phyloP scores from a whole-genome alignment of 1,140 invertebrate species.

The Coptotermes formosanus region DNA sequence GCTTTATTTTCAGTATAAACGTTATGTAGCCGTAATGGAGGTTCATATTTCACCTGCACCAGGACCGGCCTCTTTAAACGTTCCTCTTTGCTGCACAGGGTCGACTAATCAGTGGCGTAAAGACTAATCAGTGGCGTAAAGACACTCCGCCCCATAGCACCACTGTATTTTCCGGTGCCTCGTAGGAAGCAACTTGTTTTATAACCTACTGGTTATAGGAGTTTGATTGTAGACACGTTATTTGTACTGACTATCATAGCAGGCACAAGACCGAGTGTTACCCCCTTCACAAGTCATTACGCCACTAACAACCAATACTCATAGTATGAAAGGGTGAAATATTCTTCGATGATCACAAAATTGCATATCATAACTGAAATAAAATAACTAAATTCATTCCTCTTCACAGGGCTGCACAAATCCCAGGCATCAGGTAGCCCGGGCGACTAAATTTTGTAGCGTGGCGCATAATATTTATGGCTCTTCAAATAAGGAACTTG shows the following conservation, averaged over 20 bases:
- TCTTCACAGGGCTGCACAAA: no score
- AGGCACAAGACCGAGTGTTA: not conserved
- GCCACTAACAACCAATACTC: not conserved
- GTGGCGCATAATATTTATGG: no score
- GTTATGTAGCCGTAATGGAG: no score
- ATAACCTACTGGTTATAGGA: not conserved
- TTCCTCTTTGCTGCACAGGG: not conserved
- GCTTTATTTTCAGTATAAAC: no score
- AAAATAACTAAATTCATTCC: no score
- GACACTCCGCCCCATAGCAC: not conserved
- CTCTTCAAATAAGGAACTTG: no score
- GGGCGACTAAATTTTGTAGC: no score
- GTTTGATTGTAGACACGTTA: not conserved
- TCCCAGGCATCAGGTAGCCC: no score
- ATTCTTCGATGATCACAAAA: not conserved
- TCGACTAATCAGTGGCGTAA: not conserved
- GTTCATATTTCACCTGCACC: no score
- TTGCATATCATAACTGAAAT: no score
- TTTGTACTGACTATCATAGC: not conserved
- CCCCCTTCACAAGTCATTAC: not conserved
- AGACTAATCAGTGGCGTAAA: not conserved
- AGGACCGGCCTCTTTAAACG: not conserved
- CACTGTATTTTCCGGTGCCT: not conserved
- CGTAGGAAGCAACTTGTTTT: not conserved
- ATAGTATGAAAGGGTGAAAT: conserved; percentile 4